Percentiles rank a stretch among this genome's conserved stretches.
phyloP scores from a whole-genome alignment of 2,797 vertebrate species.

The Hephaestus fuliginosus region DNA sequence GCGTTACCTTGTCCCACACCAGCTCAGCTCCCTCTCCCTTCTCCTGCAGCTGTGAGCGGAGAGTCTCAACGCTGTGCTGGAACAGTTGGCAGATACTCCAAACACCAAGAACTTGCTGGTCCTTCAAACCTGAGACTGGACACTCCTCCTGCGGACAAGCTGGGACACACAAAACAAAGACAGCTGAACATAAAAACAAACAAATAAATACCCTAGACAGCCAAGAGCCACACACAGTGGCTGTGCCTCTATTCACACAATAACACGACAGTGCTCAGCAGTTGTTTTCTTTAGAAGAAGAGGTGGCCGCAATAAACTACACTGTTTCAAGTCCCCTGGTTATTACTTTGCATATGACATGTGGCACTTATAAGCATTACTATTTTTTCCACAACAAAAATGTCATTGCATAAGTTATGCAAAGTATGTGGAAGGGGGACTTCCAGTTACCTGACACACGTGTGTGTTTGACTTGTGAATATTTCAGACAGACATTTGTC shows the following conservation, averaged over 20 bases:
- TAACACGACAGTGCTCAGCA: too few species aligned
- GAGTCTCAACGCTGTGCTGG: conserved; percentile 92
- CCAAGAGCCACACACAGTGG: not conserved
- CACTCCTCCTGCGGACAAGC: conserved; percentile 86
- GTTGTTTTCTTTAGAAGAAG: too few species aligned
- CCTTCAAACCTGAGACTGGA: conserved; percentile 88
- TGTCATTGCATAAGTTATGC: too few species aligned
- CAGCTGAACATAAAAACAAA: conserved; percentile 7
- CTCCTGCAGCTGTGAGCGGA: conserved; percentile 89
- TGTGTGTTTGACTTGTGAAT: too few species aligned
- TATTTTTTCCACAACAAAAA: too few species aligned
- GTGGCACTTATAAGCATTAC: too few species aligned
- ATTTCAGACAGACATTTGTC: not conserved
- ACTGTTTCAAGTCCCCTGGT: too few species aligned
- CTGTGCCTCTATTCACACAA: too few species aligned
- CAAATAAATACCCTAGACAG: not conserved
- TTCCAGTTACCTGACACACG: too few species aligned
- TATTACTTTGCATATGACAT: too few species aligned
- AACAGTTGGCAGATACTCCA: conserved; percentile 92
- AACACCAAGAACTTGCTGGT: conserved; percentile 95
- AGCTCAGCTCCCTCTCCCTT: conserved; percentile 94
- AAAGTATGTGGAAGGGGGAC: too few species aligned
- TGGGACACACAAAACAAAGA: conserved; percentile 24
- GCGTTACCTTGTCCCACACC: conserved; percentile 95
- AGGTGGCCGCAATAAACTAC: not conserved